Base-by-base conservation (phyloP, 2,113 vertebrate genomes). In the Pachypanchax playfairii region DNA sequence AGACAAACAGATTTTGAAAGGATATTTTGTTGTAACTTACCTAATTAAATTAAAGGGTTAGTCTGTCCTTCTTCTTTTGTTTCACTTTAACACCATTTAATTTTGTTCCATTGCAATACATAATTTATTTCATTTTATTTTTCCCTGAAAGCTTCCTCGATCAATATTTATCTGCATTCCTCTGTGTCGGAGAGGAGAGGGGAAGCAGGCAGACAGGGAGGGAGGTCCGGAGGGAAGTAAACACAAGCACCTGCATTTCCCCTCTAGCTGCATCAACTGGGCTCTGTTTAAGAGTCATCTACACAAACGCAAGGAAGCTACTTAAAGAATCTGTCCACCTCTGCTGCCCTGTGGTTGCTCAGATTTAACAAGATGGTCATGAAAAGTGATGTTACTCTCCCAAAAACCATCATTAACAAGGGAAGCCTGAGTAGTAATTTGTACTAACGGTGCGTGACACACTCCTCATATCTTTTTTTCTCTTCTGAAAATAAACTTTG, bases 21-120 rank as follows among this genome's bases (percentile, higher is more conserved):
- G 71, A 61, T 73, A 82, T 85, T 77, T 80, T 57, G 57, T 84
- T 87, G 70, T 82, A 82, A 90, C 87, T 87, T 73, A 75, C 67
- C 41, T 87, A 83, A 89, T 90, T 89, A 72, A 91, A 90, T 90
- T 82, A 90, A 85, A 86, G 77, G 83, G 87, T 91, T 88, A 89
- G 64, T 60, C 60, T 83, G 70, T 61, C 59, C 73, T 68, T 65
- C 70, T 61, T 64, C 41, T 15, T 65, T 77, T 17, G 75, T 71
- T 75, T 80, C 48, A 57, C 70, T 78, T 85, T 84, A 74, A 79
- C 77, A 51, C 61, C 17, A 61, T 85, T 85, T 87, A 42, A 86
- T 90, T 86, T 83, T 72, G 64, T 65, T 63, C 47, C 20, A 14
- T 60, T 29, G 64, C 56, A 20, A 48, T 78, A 64, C 82, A 61